These are phyloP conservation scores for Lasioglossum albipes DNA, from an alignment of 1,140 invertebrate genomes.

Conservation along the genomic window DNA sequence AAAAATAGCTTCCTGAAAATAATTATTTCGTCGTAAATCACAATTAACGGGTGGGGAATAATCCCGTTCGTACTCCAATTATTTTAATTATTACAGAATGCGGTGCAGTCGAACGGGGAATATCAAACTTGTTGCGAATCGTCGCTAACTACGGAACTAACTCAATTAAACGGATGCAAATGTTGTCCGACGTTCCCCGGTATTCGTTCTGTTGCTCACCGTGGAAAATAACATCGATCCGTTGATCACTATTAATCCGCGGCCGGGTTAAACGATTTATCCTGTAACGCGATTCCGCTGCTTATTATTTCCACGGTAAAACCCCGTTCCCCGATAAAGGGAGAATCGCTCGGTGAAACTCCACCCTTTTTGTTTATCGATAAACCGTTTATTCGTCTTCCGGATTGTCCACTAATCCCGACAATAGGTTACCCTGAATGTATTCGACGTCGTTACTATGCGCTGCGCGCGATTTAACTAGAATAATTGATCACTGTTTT, in stretches of 20 bases:
- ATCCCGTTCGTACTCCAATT: background rate
- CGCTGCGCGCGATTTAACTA: no score
- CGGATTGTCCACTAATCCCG: background rate
- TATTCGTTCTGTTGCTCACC: background rate
- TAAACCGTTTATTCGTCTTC: background rate
- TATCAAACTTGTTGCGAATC: background rate
- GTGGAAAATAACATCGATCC: background rate
- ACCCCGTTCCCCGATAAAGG: background rate
- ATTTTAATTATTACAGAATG: background rate
- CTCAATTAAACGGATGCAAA: background rate
- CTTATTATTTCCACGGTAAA: conserved; percentile 1
- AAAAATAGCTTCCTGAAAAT: background rate
- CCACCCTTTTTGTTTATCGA: background rate
- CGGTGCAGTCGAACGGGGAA: no score
- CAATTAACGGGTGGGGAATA: background rate
- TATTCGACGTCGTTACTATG: no score
- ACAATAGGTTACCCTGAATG: background rate
- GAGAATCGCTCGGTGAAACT: background rate
- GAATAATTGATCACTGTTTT: no score
- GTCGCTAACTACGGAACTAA: background rate
- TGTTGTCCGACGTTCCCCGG: background rate
- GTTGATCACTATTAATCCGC: conserved; percentile 26
- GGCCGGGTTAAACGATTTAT: conserved; percentile 17
- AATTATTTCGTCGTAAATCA: background rate
- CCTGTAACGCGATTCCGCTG: conserved; percentile 11